A percentile compares a stretch with the other conserved stretches of the same genome.
phyloP scores from a whole-genome alignment of 2,113 vertebrate species.

The Cyprinodon brontotheroides region DNA sequence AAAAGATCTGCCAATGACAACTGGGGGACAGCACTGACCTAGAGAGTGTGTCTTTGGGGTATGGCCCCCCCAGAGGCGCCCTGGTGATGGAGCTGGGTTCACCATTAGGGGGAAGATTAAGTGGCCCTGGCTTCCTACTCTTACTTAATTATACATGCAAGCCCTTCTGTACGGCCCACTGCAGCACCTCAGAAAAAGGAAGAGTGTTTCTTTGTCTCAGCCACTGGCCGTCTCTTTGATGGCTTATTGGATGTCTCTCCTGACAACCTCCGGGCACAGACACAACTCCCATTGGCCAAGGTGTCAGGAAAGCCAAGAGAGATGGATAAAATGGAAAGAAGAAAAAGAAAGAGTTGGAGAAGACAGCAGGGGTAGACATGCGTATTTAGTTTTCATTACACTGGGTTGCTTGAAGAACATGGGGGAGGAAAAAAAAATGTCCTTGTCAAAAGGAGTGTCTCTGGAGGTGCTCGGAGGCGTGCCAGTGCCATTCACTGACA shows the following conservation, averaged over 20 bases:
- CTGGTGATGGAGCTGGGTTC: conserved; percentile 85
- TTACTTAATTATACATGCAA: conserved; percentile 95
- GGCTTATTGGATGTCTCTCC: conserved; percentile 95
- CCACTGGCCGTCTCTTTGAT: conserved; percentile 86
- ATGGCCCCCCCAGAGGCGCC: conserved; percentile 83
- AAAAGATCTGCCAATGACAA: conserved; percentile 88
- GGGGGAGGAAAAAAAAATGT: conserved; percentile 85
- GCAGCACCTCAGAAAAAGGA: conserved; percentile 75
- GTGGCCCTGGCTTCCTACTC: conserved; percentile 84
- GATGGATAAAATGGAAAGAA: conserved; percentile 53
- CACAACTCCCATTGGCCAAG: conserved; percentile 93
- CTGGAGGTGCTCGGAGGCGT: conserved; percentile 85
- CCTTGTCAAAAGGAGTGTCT: conserved; percentile 93
- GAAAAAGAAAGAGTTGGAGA: conserved; percentile 60
- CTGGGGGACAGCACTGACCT: conserved; percentile 86
- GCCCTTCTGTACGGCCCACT: conserved; percentile 76
- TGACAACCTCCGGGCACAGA: conserved; percentile 91
- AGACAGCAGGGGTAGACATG: conserved; percentile 80
- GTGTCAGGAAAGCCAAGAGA: conserved; percentile 75
- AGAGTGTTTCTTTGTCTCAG: conserved; percentile 84
- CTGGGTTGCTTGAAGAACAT: conserved; percentile 85
- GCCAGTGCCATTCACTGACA: conserved; percentile 89
- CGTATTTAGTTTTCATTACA: conserved; percentile 97
- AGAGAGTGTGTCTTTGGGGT: conserved; percentile 86
- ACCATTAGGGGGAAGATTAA: conserved; percentile 93